A percentile compares a stretch with the other conserved stretches of the same genome.
Evolutionary conservation across 1,140 invertebrate genomes (phyloP).

Genomic region (Drosophila funebris): DNA sequence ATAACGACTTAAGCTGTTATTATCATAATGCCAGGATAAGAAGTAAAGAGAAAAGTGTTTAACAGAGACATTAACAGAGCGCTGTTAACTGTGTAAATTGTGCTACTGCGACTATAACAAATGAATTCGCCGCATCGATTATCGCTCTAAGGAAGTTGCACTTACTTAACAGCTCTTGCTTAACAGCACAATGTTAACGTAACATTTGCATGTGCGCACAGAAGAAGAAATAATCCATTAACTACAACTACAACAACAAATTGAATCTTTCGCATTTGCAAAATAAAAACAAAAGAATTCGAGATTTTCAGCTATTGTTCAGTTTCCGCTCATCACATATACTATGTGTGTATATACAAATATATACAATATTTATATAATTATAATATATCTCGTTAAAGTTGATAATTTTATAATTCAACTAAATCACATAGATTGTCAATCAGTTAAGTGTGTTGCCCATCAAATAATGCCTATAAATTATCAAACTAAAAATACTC

Average conservation of each 20-base stretch:
- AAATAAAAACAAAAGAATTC: slow-evolving; percentile 28
- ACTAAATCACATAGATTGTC: slow-evolving; percentile 12
- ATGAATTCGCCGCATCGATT: no score
- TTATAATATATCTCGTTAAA: slow-evolving; percentile 1
- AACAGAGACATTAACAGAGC: background rate
- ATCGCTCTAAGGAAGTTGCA: background rate
- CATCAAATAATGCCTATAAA: slow-evolving; percentile 23
- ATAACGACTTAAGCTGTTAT: no score
- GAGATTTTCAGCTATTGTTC: slow-evolving; percentile 24
- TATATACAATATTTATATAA: background rate
- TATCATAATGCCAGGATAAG: no score
- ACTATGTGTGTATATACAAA: background rate
- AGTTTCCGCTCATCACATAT: slow-evolving; percentile 35
- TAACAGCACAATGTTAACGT: background rate
- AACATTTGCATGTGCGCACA: background rate
- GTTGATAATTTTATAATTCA: slow-evolving; percentile 1
- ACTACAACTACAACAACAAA: background rate
- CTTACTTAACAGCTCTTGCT: background rate
- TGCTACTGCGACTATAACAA: background rate
- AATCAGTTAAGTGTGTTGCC: slow-evolving; percentile 5
- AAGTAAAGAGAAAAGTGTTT: background rate
- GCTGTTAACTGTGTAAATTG: background rate
- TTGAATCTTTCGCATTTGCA: background rate
- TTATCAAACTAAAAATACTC: slow-evolving; percentile 8
- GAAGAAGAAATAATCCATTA: background rate